A percentile compares a stretch with the other conserved stretches of the same genome.
Conservation (phyloP, 1,140 invertebrate genomes). For the Aricia agestis region DNA sequence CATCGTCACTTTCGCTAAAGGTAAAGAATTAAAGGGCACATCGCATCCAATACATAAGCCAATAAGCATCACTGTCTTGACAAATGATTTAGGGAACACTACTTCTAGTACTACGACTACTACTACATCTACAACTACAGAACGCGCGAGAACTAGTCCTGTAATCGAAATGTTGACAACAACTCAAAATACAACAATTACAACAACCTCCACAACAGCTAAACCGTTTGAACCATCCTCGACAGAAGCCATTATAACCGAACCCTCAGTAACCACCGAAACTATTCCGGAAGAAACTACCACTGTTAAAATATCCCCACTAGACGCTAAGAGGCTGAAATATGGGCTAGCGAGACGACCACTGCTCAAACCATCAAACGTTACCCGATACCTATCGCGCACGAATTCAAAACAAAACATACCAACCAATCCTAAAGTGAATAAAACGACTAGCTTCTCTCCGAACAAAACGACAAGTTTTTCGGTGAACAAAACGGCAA, state of each 20-base stretch:
- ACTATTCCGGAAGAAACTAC: constrained; percentile 48
- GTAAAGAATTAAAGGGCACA: constrained; percentile 58
- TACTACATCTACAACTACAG: constrained; percentile 27
- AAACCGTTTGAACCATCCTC: constrained; percentile 34
- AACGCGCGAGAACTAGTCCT: constrained; percentile 42
- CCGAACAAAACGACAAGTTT: constrained; percentile 46
- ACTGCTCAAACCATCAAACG: constrained; percentile 49
- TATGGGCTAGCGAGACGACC: constrained; percentile 61
- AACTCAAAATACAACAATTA: constrained; percentile 29
- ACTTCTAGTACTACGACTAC: constrained; percentile 25
- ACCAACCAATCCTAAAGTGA: constrained; percentile 46
- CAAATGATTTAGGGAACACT: constrained; percentile 24
- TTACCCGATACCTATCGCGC: constrained; percentile 41
- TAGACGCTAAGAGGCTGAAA: constrained; percentile 63
- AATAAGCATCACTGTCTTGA: constrained; percentile 50
- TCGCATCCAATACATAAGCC: constrained; percentile 44
- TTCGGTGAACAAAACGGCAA: constrained; percentile 39
- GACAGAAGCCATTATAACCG: constrained; percentile 32
- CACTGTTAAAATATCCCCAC: constrained; percentile 45
- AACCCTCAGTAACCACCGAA: constrained; percentile 47
- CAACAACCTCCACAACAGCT: constrained; percentile 30
- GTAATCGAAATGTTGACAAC: constrained; percentile 54
- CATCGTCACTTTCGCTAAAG: constrained; percentile 59
- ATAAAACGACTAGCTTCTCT: constrained; percentile 59
- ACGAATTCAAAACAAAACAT: constrained; percentile 47